A percentile compares a stretch with the other conserved stretches of the same genome.
Evolutionary conservation across 2,888 invertebrate species (phyloP).

Genomic region (Cantharis nigra): DNA sequence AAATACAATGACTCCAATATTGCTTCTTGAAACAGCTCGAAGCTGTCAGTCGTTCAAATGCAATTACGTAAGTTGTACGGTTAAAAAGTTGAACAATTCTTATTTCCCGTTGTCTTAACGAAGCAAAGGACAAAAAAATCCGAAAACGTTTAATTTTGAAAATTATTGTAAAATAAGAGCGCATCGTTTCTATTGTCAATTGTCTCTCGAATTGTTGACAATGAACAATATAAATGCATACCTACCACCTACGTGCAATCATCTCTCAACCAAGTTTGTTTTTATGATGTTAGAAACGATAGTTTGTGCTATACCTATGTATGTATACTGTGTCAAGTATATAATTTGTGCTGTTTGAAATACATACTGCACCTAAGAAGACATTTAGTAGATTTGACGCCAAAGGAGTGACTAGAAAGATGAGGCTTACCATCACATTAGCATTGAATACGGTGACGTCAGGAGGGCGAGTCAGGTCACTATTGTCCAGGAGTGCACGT

Average conservation of each 20-base stretch:
- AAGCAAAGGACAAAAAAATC: not conserved
- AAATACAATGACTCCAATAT: not conserved
- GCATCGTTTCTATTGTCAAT: slow-evolving; percentile 36
- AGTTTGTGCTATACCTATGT: not conserved
- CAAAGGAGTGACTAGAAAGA: slow-evolving; percentile 48
- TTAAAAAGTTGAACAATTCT: not conserved
- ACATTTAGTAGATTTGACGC: slow-evolving; percentile 32
- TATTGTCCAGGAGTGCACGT: slow-evolving; percentile 49
- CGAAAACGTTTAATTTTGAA: not conserved
- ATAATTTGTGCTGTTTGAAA: slow-evolving; percentile 9
- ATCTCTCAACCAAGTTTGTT: slow-evolving; percentile 31
- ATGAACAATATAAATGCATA: slow-evolving; percentile 35
- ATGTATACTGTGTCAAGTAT: not conserved
- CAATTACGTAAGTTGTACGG: not conserved
- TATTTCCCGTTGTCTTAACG: not conserved
- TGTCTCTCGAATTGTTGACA: slow-evolving; percentile 31
- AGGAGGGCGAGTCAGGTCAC: slow-evolving; percentile 55
- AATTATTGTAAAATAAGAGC: not conserved
- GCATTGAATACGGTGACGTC: slow-evolving; percentile 55
- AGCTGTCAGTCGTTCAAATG: not conserved
- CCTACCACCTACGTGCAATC: slow-evolving; percentile 32
- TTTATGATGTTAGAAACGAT: slow-evolving; percentile 27
- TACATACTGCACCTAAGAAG: slow-evolving; percentile 29
- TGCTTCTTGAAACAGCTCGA: not conserved
- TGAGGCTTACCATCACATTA: slow-evolving; percentile 50